phyloP scores from a whole-genome alignment of 2,797 vertebrate genomes.

The Anguilla obscura region DNA sequence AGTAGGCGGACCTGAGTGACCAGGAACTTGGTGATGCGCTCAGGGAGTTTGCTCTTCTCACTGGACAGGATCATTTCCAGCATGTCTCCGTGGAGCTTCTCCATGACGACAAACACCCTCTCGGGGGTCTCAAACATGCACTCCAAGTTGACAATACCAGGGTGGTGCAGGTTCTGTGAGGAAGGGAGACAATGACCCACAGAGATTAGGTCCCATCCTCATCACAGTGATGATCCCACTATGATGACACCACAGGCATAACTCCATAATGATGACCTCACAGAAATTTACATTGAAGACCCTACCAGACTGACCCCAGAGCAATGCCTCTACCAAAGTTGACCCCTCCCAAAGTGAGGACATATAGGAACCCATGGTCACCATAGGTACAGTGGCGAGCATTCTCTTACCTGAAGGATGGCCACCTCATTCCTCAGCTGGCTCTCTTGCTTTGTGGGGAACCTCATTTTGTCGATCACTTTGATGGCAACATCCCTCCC shows the following conservation, averaged over 20 bases:
- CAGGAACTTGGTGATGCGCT: conserved; percentile 94
- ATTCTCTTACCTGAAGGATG: conserved; percentile 87
- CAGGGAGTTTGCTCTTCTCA: conserved; percentile 94
- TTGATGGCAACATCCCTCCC: conserved; percentile 98
- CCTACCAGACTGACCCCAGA: too few species aligned
- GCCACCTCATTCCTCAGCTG: conserved; percentile 97
- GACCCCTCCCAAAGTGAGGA: too few species aligned
- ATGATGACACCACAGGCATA: neutral
- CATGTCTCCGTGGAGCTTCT: conserved; percentile 98
- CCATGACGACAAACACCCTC: conserved; percentile 97
- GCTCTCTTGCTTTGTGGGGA: conserved; percentile 98
- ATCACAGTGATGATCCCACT: neutral
- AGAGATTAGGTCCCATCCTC: too few species aligned
- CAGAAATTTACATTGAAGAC: too few species aligned
- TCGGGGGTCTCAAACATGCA: conserved; percentile 99
- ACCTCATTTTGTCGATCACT: conserved; percentile 98
- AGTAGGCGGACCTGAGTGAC: conserved; percentile 86
- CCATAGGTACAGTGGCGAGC: neutral
- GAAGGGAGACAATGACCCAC: neutral
- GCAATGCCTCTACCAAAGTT: too few species aligned
- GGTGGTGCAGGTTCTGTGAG: conserved; percentile 92
- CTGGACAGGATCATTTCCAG: conserved; percentile 98
- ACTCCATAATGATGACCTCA: neutral
- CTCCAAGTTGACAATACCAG: conserved; percentile 96
- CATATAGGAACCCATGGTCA: too few species aligned